These are phyloP conservation scores for Eilema depressum DNA, from an alignment of 2,888 invertebrate species.

Conservation along the genomic window DNA sequence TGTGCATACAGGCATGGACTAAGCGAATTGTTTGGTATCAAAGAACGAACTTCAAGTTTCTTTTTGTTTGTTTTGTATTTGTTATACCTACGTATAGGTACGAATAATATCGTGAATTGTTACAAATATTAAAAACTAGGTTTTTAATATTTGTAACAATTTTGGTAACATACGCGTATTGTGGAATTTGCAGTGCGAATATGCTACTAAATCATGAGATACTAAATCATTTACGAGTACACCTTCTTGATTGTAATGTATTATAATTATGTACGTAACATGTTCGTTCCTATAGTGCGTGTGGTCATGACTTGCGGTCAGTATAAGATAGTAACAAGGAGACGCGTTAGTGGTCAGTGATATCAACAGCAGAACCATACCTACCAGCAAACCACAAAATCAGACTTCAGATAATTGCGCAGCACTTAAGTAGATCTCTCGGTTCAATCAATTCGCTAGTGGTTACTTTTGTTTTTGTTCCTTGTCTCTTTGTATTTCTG, in stretches of 20 bases:
- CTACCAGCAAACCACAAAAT: neutral
- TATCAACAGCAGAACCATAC: neutral
- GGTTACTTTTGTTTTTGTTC: slow-evolving; percentile 3
- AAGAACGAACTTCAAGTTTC: too few species aligned
- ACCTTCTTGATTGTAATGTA: neutral
- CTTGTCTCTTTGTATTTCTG: slow-evolving; percentile 4
- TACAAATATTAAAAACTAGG: too few species aligned
- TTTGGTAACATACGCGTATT: too few species aligned
- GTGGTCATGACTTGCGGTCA: neutral
- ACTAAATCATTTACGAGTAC: neutral
- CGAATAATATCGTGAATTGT: too few species aligned
- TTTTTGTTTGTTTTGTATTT: too few species aligned
- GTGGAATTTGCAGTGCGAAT: neutral
- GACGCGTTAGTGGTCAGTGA: slow-evolving; percentile 1
- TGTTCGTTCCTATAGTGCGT: neutral
- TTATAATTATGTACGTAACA: neutral
- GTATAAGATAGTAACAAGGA: neutral
- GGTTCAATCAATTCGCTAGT: slow-evolving; percentile 2
- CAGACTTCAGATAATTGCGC: neutral
- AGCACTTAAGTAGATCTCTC: neutral
- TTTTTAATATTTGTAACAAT: too few species aligned
- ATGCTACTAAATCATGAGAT: too few species aligned
- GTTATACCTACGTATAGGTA: too few species aligned
- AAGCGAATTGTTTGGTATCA: too few species aligned
- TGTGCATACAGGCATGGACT: neutral